Conservation (phyloP, 2,888 invertebrate genomes). For the Rhagonycha fulva region DNA sequence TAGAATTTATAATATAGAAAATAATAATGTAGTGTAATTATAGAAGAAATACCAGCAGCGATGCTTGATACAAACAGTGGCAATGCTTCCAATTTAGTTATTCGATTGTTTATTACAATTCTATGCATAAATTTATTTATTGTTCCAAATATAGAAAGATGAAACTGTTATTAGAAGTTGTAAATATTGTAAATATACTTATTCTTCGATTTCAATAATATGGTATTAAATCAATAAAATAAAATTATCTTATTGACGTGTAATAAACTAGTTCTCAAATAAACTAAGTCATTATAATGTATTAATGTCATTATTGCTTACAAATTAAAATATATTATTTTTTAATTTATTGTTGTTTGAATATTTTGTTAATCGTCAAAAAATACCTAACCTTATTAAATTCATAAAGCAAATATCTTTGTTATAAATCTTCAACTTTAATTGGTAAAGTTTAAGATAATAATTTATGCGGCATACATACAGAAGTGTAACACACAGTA, state of each 20-base stretch:
- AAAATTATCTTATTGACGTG: not conserved
- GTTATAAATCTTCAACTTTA: not conserved
- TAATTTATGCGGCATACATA: not conserved
- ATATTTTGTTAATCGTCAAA: not conserved
- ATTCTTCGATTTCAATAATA: not conserved
- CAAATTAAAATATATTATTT: not conserved
- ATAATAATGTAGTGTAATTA: slow-evolving; percentile 11
- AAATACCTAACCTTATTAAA: not conserved
- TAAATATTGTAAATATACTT: slow-evolving; percentile 8
- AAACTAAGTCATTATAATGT: not conserved
- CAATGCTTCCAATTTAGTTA: slow-evolving; percentile 33
- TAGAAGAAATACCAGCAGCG: slow-evolving; percentile 75
- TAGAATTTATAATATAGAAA: not conserved
- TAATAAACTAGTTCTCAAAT: not conserved
- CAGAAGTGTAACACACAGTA: not conserved
- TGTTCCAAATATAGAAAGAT: not conserved
- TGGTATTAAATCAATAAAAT: not conserved
- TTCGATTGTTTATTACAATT: not conserved
- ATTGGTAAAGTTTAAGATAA: not conserved
- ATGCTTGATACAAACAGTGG: slow-evolving; percentile 70
- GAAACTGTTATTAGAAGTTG: slow-evolving; percentile 3
- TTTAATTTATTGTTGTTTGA: not conserved
- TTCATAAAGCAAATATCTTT: not conserved
- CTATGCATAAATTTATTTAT: slow-evolving; percentile 5
- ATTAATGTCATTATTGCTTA: not conserved